Evolutionary conservation across 2,888 invertebrate genomes (phyloP).

Genomic region (Ganaspis brasiliensis): DNA sequence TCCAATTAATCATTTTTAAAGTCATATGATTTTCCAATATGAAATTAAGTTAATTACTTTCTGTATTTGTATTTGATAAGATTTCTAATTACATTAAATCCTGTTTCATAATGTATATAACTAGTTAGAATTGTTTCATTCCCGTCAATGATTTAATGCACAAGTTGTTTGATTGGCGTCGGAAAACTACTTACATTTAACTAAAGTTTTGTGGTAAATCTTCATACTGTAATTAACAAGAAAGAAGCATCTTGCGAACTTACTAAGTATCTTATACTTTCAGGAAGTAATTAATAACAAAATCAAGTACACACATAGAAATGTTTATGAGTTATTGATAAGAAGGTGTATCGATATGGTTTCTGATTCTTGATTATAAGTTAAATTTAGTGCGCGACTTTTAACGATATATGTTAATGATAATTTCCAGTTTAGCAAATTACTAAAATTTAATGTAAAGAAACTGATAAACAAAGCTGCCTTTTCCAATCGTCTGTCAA

Average conservation of each 20-base stretch:
- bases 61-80: too few relatives aligned
- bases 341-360: neutral
- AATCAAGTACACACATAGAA: neutral
- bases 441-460: too few relatives aligned
- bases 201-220: constrained; percentile 16
- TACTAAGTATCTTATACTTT: constrained; percentile 6
- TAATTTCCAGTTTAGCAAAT: too few relatives aligned
- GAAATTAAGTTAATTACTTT: too few relatives aligned
- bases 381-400: neutral
- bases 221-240: neutral
- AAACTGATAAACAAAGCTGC: too few relatives aligned
- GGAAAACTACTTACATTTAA: neutral
- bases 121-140: neutral
- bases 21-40: too few relatives aligned
- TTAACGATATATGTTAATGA: too few relatives aligned
- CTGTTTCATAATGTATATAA: too few relatives aligned
- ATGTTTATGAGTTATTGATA: neutral
- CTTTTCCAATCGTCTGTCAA: too few relatives aligned
- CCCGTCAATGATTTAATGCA: neutral
- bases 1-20: too few relatives aligned
- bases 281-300: neutral
- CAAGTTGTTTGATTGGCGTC: neutral
- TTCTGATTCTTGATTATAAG: neutral
- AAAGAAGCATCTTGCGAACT: neutral
- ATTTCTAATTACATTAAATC: too few relatives aligned